These are phyloP conservation scores for Syritta pipiens DNA, from an alignment of 2,888 invertebrate species.

Conservation along the genomic window DNA sequence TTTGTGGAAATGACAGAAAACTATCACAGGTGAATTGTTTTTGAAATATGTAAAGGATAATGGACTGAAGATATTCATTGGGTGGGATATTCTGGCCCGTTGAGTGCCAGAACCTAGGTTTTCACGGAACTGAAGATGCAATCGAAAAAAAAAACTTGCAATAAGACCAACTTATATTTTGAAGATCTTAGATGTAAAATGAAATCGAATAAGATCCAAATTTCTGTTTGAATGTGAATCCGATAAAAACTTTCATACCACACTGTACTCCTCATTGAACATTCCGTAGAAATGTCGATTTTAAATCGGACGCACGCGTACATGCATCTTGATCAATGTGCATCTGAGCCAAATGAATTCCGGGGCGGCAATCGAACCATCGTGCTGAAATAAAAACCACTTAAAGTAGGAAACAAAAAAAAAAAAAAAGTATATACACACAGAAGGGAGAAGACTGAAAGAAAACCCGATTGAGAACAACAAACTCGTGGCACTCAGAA, in stretches of 20 bases:
- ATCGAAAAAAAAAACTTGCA: no score
- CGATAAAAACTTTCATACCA: background rate
- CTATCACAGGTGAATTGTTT: no score
- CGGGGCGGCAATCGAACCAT: constrained; percentile 51
- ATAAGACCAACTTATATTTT: no score
- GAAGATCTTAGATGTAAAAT: no score
- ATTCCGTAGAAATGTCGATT: constrained; percentile 60
- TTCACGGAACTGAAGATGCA: no score
- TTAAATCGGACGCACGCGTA: constrained; percentile 61
- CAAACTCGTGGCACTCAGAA: constrained; percentile 50
- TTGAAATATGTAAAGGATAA: no score
- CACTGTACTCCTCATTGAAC: constrained; percentile 32
- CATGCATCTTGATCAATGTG: constrained; percentile 66
- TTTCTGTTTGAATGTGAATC: no score
- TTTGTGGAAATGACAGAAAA: no score
- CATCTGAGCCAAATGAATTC: constrained; percentile 63
- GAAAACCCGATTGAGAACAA: constrained; percentile 32
- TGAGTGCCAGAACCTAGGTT: no score
- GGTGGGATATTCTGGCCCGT: no score
- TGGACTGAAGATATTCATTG: no score
- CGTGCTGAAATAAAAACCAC: constrained; percentile 57
- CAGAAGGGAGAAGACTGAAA: background rate
- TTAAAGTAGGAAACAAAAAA: constrained; percentile 28
- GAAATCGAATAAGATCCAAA: no score
- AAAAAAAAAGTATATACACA: constrained; percentile 1